Evolutionary conservation across 2,888 invertebrate genomes (phyloP).

Genomic region (Epirrhoe alternata): DNA sequence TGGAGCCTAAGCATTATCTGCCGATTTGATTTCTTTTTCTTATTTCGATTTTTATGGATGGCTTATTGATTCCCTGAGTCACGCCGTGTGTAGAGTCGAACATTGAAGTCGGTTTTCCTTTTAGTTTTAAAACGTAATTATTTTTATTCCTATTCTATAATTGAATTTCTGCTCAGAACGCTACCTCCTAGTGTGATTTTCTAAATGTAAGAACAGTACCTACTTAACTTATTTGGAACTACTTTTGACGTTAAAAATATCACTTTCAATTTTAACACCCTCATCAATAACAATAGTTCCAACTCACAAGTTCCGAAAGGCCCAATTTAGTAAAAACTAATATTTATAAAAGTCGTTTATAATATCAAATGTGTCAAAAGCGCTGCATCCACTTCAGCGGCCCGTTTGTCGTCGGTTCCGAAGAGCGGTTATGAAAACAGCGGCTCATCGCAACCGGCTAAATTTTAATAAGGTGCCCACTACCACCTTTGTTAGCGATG

Average conservation of each 20-base stretch:
- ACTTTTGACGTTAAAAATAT: background rate
- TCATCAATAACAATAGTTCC: slow-evolving; percentile 24
- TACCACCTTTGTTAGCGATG: slow-evolving; percentile 81
- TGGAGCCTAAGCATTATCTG: too few species aligned
- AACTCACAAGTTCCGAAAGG: slow-evolving; percentile 39
- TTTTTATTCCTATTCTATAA: background rate
- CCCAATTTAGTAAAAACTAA: slow-evolving; percentile 62
- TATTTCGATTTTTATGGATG: too few species aligned
- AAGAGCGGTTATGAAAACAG: slow-evolving; percentile 82
- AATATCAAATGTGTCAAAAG: slow-evolving; percentile 70
- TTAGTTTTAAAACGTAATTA: too few species aligned
- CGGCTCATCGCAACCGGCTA: slow-evolving; percentile 78
- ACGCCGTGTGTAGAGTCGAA: too few species aligned
- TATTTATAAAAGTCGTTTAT: slow-evolving; percentile 66
- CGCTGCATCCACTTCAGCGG: slow-evolving; percentile 62
- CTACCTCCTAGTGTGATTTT: background rate
- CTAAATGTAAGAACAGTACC: background rate
- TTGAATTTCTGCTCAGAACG: background rate
- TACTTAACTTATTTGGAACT: background rate
- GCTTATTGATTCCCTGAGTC: too few species aligned
- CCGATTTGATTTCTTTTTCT: too few species aligned
- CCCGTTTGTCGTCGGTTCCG: slow-evolving; percentile 64
- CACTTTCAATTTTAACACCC: slow-evolving; percentile 34
- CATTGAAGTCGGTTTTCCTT: too few species aligned
- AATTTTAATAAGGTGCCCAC: slow-evolving; percentile 85